These are phyloP conservation scores for Octodon degus DNA, from an alignment of 2,113 vertebrate species.

Conservation along the genomic window DNA sequence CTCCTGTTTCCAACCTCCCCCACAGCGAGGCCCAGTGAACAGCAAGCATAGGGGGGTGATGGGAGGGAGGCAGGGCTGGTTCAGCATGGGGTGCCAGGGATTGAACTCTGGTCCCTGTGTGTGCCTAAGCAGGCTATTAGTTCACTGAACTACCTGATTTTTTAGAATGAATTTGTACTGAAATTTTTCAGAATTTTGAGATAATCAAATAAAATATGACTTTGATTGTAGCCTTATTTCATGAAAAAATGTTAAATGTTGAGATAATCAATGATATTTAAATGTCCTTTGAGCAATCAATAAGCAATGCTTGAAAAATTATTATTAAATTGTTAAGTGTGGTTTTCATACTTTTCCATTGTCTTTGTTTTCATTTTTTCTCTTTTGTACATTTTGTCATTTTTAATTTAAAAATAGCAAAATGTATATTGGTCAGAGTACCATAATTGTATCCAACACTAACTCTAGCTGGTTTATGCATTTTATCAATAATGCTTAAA, in stretches of 20 bases:
- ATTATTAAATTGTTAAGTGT: background rate
- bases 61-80: too few relatives aligned
- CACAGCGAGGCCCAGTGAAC: too few relatives aligned
- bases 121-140: too few relatives aligned
- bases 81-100: too few relatives aligned
- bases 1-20: too few relatives aligned
- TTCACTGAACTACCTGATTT: too few relatives aligned
- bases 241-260: background rate
- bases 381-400: background rate
- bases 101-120: too few relatives aligned
- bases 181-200: background rate
- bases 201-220: background rate
- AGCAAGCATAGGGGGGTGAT: too few relatives aligned
- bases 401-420: background rate
- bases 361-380: background rate
- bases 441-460: background rate
- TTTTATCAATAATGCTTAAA: background rate
- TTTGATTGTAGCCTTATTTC: background rate
- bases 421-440: background rate
- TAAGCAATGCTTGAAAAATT: background rate
- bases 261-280: background rate
- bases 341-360: background rate
- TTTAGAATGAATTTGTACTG: background rate
- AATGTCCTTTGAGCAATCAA: background rate
- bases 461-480: background rate